Evolutionary conservation across 1,140 invertebrate genomes (phyloP).

Genomic region (Euura lappo): DNA sequence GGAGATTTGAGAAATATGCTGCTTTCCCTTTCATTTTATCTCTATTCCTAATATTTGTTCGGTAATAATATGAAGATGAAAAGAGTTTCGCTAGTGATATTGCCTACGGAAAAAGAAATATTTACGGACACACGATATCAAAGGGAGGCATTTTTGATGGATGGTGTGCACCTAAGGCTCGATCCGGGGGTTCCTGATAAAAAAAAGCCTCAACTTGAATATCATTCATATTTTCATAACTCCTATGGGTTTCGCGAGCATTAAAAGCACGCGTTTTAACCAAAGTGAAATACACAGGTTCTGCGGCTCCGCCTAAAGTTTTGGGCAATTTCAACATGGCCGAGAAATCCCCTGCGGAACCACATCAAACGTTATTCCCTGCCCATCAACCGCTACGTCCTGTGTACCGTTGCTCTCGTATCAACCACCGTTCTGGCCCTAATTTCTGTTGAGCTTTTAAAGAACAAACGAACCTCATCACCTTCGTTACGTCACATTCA

Average conservation of each 20-base stretch:
- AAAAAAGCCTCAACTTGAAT: too few relatives aligned
- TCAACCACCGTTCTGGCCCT: neutral
- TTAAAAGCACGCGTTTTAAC: constrained; percentile 37
- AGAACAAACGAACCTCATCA: neutral
- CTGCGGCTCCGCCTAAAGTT: constrained; percentile 27
- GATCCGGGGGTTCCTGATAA: too few relatives aligned
- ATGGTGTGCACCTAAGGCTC: too few relatives aligned
- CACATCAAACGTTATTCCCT: constrained; percentile 33
- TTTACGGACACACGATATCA: too few relatives aligned
- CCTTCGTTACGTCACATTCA: neutral
- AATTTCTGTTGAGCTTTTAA: neutral
- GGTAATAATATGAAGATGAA: too few relatives aligned
- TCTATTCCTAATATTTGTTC: too few relatives aligned
- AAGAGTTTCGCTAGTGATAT: too few relatives aligned
- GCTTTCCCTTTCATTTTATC: too few relatives aligned
- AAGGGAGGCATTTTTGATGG: too few relatives aligned
- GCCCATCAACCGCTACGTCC: neutral
- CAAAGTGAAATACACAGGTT: constrained; percentile 22
- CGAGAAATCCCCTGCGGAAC: constrained; percentile 16
- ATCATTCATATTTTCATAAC: constrained; percentile 45
- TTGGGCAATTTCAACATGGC: constrained; percentile 34
- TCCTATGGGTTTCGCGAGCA: constrained; percentile 20
- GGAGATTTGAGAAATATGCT: too few relatives aligned
- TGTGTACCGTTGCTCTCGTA: neutral
- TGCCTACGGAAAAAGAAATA: too few relatives aligned